Conservation (phyloP, 2,113 vertebrate species). For the Callorhinus ursinus region DNA sequence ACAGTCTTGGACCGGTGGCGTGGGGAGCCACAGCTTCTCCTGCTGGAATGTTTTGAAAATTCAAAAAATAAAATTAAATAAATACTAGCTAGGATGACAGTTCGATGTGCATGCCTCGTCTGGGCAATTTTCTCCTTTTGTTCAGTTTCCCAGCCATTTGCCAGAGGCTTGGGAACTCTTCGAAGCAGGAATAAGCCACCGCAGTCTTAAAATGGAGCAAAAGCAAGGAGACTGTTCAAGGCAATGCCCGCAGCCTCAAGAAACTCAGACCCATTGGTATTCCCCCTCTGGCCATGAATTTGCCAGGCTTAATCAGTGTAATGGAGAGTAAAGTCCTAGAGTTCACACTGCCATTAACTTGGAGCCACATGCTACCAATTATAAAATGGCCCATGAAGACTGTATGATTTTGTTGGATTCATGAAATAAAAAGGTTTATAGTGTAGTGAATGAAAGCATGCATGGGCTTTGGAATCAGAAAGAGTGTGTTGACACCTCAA, state of each 20-base stretch:
- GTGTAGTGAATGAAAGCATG: neutral
- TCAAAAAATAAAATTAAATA: conserved; percentile 64
- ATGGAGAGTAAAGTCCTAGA: neutral
- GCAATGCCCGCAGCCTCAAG: neutral
- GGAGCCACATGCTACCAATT: neutral
- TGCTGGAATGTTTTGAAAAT: conserved; percentile 31
- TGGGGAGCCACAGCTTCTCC: neutral
- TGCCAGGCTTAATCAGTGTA: neutral
- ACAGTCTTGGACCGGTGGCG: neutral
- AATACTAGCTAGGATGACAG: neutral
- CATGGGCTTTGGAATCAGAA: neutral
- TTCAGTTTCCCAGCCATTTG: conserved; percentile 36
- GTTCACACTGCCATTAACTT: neutral
- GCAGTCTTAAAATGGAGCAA: conserved; percentile 11
- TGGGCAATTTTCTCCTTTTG: conserved; percentile 60
- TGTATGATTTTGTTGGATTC: neutral
- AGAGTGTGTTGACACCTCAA: no score
- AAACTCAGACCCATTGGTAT: neutral
- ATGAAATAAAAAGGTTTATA: neutral
- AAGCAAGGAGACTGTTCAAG: neutral
- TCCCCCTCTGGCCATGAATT: neutral
- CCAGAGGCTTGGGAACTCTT: neutral
- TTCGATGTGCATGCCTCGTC: neutral
- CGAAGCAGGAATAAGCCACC: conserved; percentile 12
- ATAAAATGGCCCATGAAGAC: neutral